phyloP scores from a whole-genome alignment of 2,888 invertebrate genomes.

The Plebejus argus region DNA sequence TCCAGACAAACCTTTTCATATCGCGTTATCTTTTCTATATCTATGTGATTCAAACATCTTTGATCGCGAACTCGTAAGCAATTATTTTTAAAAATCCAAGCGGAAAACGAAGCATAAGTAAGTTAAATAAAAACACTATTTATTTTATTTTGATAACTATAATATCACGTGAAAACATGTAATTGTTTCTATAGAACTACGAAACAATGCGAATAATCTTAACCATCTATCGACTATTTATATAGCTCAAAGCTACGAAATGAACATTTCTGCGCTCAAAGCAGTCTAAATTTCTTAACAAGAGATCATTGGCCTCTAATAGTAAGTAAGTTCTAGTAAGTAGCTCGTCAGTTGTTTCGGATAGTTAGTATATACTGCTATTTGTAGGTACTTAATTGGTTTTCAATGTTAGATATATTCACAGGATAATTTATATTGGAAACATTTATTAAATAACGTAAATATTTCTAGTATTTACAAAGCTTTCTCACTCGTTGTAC shows the following conservation, averaged over 20 bases:
- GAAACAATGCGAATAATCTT: not conserved
- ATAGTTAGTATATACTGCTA: not conserved
- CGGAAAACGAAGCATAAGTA: slow-evolving; percentile 7
- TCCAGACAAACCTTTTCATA: not conserved
- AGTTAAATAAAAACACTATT: not conserved
- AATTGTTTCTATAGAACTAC: not conserved
- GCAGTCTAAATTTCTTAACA: not conserved
- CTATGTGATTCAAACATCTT: not conserved
- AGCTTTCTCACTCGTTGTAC: not conserved
- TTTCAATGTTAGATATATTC: not conserved
- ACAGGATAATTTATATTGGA: not conserved
- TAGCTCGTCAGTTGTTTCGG: not conserved
- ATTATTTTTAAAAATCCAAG: not conserved
- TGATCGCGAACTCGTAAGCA: not conserved
- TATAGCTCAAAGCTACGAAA: not conserved
- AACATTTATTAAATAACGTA: not conserved
- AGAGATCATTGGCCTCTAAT: not conserved
- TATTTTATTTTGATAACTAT: not conserved
- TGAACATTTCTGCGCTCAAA: too few relatives aligned
- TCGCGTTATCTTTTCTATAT: not conserved
- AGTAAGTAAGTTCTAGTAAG: not conserved
- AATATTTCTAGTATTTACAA: not conserved
- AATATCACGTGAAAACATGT: not conserved
- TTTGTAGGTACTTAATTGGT: not conserved
- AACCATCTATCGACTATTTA: not conserved